These are phyloP conservation scores for Dione vanillae DNA, from an alignment of 2,888 invertebrate species.

Conservation along the genomic window DNA sequence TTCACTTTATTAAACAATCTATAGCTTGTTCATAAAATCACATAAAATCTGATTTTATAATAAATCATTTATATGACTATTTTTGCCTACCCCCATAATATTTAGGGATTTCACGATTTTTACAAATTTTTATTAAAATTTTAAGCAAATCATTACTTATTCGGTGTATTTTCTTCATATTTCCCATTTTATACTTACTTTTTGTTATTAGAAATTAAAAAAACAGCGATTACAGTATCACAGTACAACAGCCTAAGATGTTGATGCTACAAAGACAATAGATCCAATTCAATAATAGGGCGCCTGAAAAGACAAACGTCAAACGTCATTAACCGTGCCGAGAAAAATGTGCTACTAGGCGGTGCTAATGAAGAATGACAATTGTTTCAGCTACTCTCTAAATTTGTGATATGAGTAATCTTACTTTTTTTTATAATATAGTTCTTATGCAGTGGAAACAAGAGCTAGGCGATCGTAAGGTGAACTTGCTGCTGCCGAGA, in stretches of 20 bases:
- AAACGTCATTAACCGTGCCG: conserved; percentile 51
- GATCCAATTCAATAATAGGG: conserved; percentile 14
- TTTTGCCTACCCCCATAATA: too few relatives aligned
- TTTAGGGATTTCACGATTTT: too few relatives aligned
- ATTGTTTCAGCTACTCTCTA: conserved; percentile 71
- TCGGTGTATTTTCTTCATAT: too few relatives aligned
- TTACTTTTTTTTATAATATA: conserved; percentile 12
- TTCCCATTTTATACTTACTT: too few relatives aligned
- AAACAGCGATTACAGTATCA: too few relatives aligned
- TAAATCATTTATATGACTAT: too few relatives aligned
- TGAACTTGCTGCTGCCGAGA: conserved; percentile 57
- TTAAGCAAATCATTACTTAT: too few relatives aligned
- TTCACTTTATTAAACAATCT: neutral
- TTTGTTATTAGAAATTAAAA: too few relatives aligned
- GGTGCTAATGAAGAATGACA: conserved; percentile 72
- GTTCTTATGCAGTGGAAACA: conserved; percentile 23
- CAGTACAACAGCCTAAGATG: neutral
- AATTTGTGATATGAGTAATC: conserved; percentile 56
- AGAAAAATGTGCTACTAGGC: conserved; percentile 63
- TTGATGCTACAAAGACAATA: conserved; percentile 5
- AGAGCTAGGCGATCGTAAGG: conserved; percentile 30
- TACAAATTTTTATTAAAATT: too few relatives aligned
- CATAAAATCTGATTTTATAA: neutral
- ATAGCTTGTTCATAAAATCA: neutral
- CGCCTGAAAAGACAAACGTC: conserved; percentile 37